These are phyloP conservation scores for Dolichomitus sp. DNA, from an alignment of 2,888 invertebrate genomes.

Conservation along the genomic window DNA sequence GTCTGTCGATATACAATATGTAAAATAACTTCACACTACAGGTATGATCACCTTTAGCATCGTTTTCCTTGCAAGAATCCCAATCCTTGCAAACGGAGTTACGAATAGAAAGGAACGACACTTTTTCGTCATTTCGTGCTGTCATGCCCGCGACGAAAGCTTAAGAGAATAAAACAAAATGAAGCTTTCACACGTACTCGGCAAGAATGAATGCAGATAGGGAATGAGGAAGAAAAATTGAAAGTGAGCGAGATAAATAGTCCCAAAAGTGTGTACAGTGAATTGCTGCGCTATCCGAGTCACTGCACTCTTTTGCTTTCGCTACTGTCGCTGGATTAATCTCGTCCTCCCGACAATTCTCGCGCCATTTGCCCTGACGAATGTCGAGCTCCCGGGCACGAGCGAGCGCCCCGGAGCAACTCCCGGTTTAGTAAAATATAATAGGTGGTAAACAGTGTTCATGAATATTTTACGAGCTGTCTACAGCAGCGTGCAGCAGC, in stretches of 20 bases:
- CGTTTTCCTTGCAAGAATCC: slow-evolving; percentile 19
- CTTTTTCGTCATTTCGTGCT: slow-evolving; percentile 13
- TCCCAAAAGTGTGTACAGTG: slow-evolving; percentile 57
- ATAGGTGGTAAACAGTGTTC: slow-evolving; percentile 73
- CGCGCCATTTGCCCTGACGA: slow-evolving; percentile 70
- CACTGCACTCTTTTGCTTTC: slow-evolving; percentile 57
- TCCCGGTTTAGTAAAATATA: slow-evolving; percentile 69
- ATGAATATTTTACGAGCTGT: slow-evolving; percentile 74
- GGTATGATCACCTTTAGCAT: slow-evolving; percentile 1
- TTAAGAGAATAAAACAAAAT: slow-evolving; percentile 3
- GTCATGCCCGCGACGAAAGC: neutral
- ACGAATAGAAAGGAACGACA: slow-evolving; percentile 2
- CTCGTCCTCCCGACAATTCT: slow-evolving; percentile 65
- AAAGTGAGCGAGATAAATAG: slow-evolving; percentile 51
- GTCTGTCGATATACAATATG: slow-evolving; percentile 49
- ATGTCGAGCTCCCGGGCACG: slow-evolving; percentile 60
- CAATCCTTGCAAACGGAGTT: neutral
- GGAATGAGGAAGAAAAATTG: slow-evolving; percentile 44
- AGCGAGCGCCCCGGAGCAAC: slow-evolving; percentile 51
- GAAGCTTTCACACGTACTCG: slow-evolving; percentile 6
- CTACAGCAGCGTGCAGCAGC: slow-evolving; percentile 48
- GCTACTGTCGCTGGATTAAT: slow-evolving; percentile 64
- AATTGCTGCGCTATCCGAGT: slow-evolving; percentile 45
- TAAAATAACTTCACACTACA: slow-evolving; percentile 34
- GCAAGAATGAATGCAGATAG: slow-evolving; percentile 14